phyloP scores from a whole-genome alignment of 2,113 vertebrate genomes.

The Cariama cristata region DNA sequence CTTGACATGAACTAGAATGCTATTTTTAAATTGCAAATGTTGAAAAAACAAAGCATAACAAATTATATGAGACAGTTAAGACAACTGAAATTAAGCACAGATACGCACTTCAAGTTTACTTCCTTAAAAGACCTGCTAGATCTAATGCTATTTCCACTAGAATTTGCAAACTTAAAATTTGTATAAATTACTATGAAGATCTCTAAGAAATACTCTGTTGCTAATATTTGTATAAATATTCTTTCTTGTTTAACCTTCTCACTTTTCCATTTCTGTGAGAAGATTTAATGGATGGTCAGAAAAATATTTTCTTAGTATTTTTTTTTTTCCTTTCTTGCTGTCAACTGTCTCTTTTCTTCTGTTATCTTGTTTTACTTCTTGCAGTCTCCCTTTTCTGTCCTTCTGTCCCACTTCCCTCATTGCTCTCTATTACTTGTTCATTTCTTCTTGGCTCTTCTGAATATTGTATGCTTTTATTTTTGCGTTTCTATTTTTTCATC shows the following conservation, averaged over 20 bases:
- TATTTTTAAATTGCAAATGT: neutral
- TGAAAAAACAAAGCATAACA: neutral
- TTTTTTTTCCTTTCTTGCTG: neutral
- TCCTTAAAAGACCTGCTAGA: neutral
- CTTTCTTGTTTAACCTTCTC: neutral
- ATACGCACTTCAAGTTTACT: neutral
- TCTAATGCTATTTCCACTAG: neutral
- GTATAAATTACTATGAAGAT: neutral
- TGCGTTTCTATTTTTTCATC: neutral
- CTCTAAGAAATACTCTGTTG: neutral
- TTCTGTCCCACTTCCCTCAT: neutral
- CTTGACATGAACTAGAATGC: neutral
- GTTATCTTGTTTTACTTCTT: neutral
- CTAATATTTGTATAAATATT: neutral
- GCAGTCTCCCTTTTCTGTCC: neutral
- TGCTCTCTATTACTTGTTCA: neutral
- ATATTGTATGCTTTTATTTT: neutral
- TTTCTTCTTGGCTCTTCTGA: neutral
- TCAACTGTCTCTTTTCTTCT: neutral
- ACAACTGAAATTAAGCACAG: neutral
- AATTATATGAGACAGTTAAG: neutral
- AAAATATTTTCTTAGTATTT: neutral
- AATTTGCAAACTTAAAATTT: neutral
- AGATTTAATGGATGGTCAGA: neutral
- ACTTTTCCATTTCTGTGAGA: neutral